Evolutionary conservation across 2,888 invertebrate species (phyloP).

Genomic region (Sabatieria punctata): DNA sequence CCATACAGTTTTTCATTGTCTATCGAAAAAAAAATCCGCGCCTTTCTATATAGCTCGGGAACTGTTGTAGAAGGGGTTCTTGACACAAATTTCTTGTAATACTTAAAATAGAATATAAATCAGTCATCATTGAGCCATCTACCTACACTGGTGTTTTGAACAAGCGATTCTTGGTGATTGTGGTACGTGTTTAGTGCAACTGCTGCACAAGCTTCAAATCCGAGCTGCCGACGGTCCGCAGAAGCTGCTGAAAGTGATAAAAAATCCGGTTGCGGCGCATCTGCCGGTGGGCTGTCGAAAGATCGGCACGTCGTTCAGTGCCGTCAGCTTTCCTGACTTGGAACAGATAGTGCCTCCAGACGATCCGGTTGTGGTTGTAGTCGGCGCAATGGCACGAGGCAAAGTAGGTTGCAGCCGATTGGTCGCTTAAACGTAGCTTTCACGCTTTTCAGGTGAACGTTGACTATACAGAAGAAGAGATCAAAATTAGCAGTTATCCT

Average conservation of each 20-base stretch:
- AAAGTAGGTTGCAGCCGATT: constrained; percentile 45
- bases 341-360: constrained; percentile 10
- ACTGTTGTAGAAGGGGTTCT: too few species aligned
- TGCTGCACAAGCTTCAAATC: constrained; percentile 81
- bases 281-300: constrained; percentile 83
- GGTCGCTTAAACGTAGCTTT: background rate
- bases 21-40: too few species aligned
- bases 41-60: too few species aligned
- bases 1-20: too few species aligned
- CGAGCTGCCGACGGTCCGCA: constrained; percentile 71
- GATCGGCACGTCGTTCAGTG: constrained; percentile 67
- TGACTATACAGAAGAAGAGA: constrained; percentile 73
- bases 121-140: too few species aligned
- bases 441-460: constrained; percentile 40
- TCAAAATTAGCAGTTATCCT: constrained; percentile 89
- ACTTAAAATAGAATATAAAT: too few species aligned
- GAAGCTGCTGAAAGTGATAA: constrained; percentile 73
- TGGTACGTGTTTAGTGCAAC: constrained; percentile 68
- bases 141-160: too few species aligned
- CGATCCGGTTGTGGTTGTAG: constrained; percentile 61
- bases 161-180: too few species aligned
- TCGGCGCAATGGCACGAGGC: constrained; percentile 96
- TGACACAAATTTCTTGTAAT: too few species aligned
- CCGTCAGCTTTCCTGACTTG: constrained; percentile 42
- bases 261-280: constrained; percentile 84